A percentile compares a stretch with the other conserved stretches of the same genome.
Conservation (phyloP, 2,797 vertebrate genomes). For the Chelidonichthys spinosus region DNA sequence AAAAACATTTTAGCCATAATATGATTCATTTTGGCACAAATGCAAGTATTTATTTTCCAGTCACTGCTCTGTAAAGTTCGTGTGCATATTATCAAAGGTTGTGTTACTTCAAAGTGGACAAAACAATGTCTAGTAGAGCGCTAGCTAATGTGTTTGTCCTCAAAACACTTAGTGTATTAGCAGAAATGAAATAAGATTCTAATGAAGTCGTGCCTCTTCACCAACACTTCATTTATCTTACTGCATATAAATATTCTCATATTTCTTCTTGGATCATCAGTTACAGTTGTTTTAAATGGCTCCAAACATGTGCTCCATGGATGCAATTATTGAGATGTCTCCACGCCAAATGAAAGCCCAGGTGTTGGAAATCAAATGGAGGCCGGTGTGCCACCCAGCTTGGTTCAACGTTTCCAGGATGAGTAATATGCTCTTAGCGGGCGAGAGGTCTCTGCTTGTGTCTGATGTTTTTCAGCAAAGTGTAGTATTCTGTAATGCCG, state of each 20-base stretch:
- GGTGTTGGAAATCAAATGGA: slow-evolving; percentile 24
- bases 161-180: neutral
- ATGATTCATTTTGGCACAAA: neutral
- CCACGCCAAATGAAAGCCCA: slow-evolving; percentile 26
- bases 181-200: slow-evolving; percentile 4
- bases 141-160: neutral
- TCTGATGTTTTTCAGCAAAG: neutral
- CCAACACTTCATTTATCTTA: slow-evolving; percentile 28
- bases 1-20: neutral
- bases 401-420: no score
- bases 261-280: no score
- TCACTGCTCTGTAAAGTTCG: neutral
- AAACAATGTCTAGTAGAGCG: neutral
- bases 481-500: neutral
- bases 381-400: neutral
- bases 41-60: neutral
- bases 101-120: neutral
- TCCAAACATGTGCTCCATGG: slow-evolving; percentile 39
- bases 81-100: neutral
- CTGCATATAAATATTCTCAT: slow-evolving; percentile 6
- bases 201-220: slow-evolving; percentile 16
- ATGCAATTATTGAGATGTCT: neutral
- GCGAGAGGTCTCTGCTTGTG: no score
- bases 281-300: slow-evolving; percentile 20
- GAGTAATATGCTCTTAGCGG: no score